Base-by-base conservation (phyloP, 1,140 invertebrate genomes). In the Cotesia typhae region DNA sequence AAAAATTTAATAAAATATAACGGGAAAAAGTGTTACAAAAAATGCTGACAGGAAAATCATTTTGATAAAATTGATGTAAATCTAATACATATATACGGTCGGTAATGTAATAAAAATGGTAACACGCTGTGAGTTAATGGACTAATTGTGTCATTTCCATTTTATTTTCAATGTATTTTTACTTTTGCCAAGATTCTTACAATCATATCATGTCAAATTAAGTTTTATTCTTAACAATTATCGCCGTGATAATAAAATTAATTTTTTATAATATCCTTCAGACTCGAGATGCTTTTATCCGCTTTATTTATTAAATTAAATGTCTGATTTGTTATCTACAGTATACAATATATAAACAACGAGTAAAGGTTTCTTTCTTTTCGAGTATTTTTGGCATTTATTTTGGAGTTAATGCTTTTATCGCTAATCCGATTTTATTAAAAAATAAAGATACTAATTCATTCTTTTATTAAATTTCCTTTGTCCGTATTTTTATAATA, bases 111-210 rank as follows among this genome's bases (percentile, higher is more conserved):
- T 57, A 57, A 57, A 12, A 57, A 57, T 12, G n/a, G 53, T 57
- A 20, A 64, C 37, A 41, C 37, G 35, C n/a, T 64, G 61, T n/a
- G 61, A 64, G 7, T 35, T 38, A 36, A 64, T 64, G 61, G 37
- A 64, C 37, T 35, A 9, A 38, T 64, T 64, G 38, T 35, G 36
- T 35, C 41, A 10, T 17, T 28, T 61, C 4, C 7, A 17, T 61
- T 28, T 61, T 2, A 12, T 2, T 47, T 47, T 47, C 4, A 1
- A 41, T 41, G 5, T 41, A 7, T 7, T 41, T 9, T 41, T 41
- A 47, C 10, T 47, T 7, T 47, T 14, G 3, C 2, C n/a, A 55
- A 55, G 10, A 14, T 55, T 10, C 59, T 61, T 10, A 20, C 1
- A 35, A 7, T 28, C 35, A 7, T 61, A 20, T 9, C 41, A 9